Base-by-base conservation (phyloP, 2,888 invertebrate species). In the Drosophila mimica region DNA sequence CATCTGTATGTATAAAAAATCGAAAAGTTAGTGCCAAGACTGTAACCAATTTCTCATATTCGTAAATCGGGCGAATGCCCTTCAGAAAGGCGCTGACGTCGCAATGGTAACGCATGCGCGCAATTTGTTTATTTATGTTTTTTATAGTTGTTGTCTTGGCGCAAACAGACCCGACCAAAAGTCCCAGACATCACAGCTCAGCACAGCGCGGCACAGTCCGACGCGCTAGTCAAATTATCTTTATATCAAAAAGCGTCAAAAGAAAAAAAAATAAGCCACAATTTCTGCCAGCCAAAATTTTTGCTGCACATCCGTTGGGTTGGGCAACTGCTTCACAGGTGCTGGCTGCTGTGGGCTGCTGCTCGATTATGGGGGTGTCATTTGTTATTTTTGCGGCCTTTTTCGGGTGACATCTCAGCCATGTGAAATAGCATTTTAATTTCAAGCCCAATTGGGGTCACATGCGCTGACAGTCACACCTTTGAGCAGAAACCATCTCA, bases 251-350 rank as follows among this genome's bases (percentile, higher is more conserved):
- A 60, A 51, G 7, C 31, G 46, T 46, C 17, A 36, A 11, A 6
- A 17, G 2, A 36, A 46, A 17, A 33, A 71, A 20, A 59, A 49
- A 43, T 34, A 36, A 59, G 33, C 3, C 43, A 20, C 4, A 15
- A 25, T 46, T 25, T 64, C 59, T 60, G 70, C 46, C 61, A 66
- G 48, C 67, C 40, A 75, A 81, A 54, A 82, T 79, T 46, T 81
- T 65, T 75, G 83, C 76, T 76, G 80, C 83, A 86, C 88, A 89
- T 86, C 86, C 90, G 88, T 88, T 89, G 88, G 88, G 79, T 83
- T 76, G 70, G 48, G 54, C 70, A 77, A 62, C 54, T 63, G 53
- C 40, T 49, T n/a, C 58, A 64, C 64, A 34, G 59, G 40, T 13
- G 36, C 30, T 52, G 46, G 28, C 15, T 20, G 36, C 33, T 20